phyloP scores from a whole-genome alignment of 1,140 invertebrate genomes.

The Pristionchus pacificus region DNA sequence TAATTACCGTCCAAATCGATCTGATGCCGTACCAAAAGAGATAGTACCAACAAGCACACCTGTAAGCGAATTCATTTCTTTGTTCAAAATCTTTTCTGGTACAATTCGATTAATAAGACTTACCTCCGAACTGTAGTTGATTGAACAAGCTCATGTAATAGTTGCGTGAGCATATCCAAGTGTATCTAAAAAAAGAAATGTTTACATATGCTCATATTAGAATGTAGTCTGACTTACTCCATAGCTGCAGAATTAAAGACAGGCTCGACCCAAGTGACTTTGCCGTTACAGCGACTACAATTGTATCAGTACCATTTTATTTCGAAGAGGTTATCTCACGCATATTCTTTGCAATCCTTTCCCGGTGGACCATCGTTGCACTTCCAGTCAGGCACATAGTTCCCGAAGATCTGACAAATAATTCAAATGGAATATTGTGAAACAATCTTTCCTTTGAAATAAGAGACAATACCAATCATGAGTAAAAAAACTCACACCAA shows the following conservation, averaged over 20 bases:
- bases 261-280: slow-evolving; percentile 36
- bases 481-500: slow-evolving; percentile 7
- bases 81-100: slow-evolving; percentile 8
- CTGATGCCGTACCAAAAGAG: slow-evolving; percentile 42
- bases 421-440: neutral
- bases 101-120: neutral
- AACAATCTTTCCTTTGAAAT: too few species aligned
- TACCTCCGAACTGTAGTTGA: slow-evolving; percentile 42
- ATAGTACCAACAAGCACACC: slow-evolving; percentile 41
- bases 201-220: neutral
- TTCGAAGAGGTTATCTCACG: too few species aligned
- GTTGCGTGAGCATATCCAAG: slow-evolving; percentile 28
- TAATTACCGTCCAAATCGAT: slow-evolving; percentile 49
- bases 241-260: slow-evolving; percentile 48
- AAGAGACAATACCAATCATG: too few species aligned
- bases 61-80: neutral
- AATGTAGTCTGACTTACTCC: slow-evolving; percentile 35
- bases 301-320: too few species aligned
- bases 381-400: slow-evolving; percentile 51
- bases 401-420: slow-evolving; percentile 46
- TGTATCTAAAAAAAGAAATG: slow-evolving; percentile 40
- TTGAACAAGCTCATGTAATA: slow-evolving; percentile 42
- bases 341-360: slow-evolving; percentile 40
- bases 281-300: slow-evolving; percentile 22
- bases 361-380: slow-evolving; percentile 40